Evolutionary conservation across 2,888 invertebrate genomes (phyloP).

Genomic region (Andrena minutula): DNA sequence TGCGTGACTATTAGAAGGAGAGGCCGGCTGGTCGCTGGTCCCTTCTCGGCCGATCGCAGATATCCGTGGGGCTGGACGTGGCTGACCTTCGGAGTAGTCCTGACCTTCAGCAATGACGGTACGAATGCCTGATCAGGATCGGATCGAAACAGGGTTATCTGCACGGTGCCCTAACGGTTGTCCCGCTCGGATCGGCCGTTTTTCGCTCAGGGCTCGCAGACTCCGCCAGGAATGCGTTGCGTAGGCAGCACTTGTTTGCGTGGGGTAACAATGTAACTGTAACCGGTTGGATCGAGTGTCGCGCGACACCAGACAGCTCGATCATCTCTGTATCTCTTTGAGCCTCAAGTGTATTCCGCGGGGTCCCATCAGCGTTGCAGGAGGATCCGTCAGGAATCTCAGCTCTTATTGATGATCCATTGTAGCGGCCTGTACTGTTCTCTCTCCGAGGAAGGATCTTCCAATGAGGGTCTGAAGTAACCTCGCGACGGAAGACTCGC

Average conservation of each 20-base stretch:
- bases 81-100: slow-evolving; percentile 53
- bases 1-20: slow-evolving; percentile 56
- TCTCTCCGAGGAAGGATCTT: too few relatives aligned
- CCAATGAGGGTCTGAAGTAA: background rate
- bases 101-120: slow-evolving; percentile 59
- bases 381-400: background rate
- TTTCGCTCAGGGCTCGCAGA: slow-evolving; percentile 1
- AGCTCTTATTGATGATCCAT: background rate
- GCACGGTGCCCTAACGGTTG: slow-evolving; percentile 57
- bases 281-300: slow-evolving; percentile 6
- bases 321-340: slow-evolving; percentile 27
- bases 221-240: slow-evolving; percentile 36
- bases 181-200: background rate
- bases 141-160: slow-evolving; percentile 54
- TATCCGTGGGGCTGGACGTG: slow-evolving; percentile 36
- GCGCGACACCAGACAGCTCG: slow-evolving; percentile 31
- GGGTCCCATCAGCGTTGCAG: background rate
- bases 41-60: slow-evolving; percentile 44
- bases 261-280: slow-evolving; percentile 42
- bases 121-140: slow-evolving; percentile 45
- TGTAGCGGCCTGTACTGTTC: background rate
- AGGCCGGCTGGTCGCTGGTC: background rate
- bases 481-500: background rate
- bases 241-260: slow-evolving; percentile 50
- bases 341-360: background rate